Conservation (phyloP, 1,140 invertebrate genomes). For the Acyrthosiphon pisum region DNA sequence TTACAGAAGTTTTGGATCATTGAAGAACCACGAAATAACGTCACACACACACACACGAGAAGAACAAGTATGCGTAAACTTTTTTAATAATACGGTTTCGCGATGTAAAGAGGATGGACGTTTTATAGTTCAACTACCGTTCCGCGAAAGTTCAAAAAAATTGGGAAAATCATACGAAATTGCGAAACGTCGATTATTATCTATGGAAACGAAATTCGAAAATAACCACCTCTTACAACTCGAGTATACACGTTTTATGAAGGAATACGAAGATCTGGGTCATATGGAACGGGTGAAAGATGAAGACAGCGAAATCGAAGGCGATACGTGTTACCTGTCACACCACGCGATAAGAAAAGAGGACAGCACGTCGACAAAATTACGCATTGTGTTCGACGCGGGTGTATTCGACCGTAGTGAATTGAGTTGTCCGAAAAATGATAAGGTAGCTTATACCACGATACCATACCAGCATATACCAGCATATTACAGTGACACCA, state of each 20-base stretch:
- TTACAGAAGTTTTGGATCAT: neutral
- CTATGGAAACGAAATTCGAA: neutral
- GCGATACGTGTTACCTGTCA: constrained; percentile 58
- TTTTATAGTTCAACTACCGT: constrained; percentile 27
- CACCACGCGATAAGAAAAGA: constrained; percentile 61
- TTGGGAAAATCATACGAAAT: constrained; percentile 12
- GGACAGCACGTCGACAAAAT: no score
- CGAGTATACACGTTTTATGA: neutral
- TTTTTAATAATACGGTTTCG: neutral
- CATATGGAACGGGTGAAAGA: neutral
- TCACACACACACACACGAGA: neutral
- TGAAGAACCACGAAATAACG: neutral
- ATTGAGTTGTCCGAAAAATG: no score
- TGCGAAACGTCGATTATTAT: neutral
- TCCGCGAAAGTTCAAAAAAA: neutral
- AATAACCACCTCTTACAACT: no score
- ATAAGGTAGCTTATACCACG: no score
- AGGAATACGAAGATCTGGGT: neutral
- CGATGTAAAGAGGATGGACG: neutral
- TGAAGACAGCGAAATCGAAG: neutral
- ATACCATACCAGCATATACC: no score
- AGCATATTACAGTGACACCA: no score
- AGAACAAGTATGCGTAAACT: neutral
- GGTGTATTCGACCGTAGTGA: no score
- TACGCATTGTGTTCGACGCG: no score